Conservation (phyloP, 2,888 invertebrate species). For the Fragum sueziense region DNA sequence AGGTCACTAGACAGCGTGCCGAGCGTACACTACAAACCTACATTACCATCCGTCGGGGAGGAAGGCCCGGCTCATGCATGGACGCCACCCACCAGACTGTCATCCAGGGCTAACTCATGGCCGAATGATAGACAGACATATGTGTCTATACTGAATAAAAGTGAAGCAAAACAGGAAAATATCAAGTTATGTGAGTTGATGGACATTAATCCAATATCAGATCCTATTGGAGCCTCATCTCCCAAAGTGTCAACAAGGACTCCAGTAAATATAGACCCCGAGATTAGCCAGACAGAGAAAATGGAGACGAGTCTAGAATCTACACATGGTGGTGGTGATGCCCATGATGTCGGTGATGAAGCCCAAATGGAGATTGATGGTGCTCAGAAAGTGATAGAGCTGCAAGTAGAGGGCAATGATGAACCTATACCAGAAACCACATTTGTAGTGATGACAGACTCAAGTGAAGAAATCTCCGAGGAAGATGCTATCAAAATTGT, state of each 20-base stretch:
- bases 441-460: conserved; percentile 69
- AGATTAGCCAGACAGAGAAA: not conserved
- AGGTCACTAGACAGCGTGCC: not conserved
- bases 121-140: conserved; percentile 1
- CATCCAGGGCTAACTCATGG: conserved; percentile 11
- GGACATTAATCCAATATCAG: conserved; percentile 8
- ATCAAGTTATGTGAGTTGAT: not conserved
- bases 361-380: not conserved
- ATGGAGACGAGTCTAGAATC: conserved; percentile 2
- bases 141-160: not conserved
- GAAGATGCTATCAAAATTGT: conserved; percentile 71
- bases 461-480: conserved; percentile 66
- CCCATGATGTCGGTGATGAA: no score
- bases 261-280: not conserved
- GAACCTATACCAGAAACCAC: conserved; percentile 56
- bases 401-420: conserved; percentile 3
- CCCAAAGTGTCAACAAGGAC: not conserved
- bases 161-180: not conserved
- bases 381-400: not conserved
- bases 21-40: not conserved
- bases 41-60: not conserved
- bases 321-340: not conserved
- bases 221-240: not conserved
- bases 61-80: not conserved
- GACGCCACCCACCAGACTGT: conserved; percentile 25